phyloP scores from a whole-genome alignment of 2,888 invertebrate species.

The Sipunculus nudus region DNA sequence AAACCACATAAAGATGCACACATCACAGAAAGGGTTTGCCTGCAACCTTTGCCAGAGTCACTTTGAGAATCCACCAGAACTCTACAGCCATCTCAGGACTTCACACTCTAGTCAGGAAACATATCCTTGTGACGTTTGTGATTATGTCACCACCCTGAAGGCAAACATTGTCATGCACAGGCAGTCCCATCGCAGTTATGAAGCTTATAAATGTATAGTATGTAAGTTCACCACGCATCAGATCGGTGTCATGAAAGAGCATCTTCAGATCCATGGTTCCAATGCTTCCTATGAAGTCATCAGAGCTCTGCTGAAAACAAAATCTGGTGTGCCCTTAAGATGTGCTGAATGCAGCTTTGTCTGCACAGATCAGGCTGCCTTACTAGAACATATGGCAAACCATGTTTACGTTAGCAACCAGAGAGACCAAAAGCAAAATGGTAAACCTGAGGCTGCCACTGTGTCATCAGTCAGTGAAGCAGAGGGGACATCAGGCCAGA shows the following conservation, averaged over 20 bases:
- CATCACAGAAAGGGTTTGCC: slow-evolving; percentile 32
- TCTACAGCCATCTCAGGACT: slow-evolving; percentile 20
- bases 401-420: no score
- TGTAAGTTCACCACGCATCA: slow-evolving; percentile 21
- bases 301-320: slow-evolving; percentile 35
- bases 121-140: slow-evolving; percentile 58
- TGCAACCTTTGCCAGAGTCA: slow-evolving; percentile 23
- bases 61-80: not conserved
- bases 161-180: slow-evolving; percentile 31
- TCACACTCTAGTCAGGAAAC: slow-evolving; percentile 38
- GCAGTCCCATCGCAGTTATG: slow-evolving; percentile 23
- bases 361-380: not conserved
- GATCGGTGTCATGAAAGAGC: slow-evolving; percentile 13
- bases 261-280: slow-evolving; percentile 17
- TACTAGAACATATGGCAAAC: no score
- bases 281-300: slow-evolving; percentile 53
- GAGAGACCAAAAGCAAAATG: no score
- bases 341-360: slow-evolving; percentile 16
- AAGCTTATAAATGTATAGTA: slow-evolving; percentile 18
- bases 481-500: no score
- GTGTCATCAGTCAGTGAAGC: no score
- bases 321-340: slow-evolving; percentile 2
- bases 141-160: slow-evolving; percentile 37
- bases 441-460: no score
- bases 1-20: slow-evolving; percentile 61